phyloP scores from a whole-genome alignment of 1,140 invertebrate genomes.

The Myzus persicae region DNA sequence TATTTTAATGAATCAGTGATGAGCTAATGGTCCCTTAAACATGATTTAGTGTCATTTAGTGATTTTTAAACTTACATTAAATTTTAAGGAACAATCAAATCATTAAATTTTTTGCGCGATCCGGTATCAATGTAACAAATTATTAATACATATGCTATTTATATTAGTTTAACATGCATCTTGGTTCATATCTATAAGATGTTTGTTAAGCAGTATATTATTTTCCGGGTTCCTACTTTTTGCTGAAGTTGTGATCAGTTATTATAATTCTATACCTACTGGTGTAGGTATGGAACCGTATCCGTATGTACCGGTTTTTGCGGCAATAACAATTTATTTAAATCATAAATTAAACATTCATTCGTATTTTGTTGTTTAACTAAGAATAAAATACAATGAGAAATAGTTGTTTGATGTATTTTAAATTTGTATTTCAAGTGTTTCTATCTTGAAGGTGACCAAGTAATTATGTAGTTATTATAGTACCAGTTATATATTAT shows the following conservation, averaged over 20 bases:
- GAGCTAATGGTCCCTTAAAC: neutral
- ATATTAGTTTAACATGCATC: neutral
- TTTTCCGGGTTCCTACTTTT: neutral
- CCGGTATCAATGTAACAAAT: neutral
- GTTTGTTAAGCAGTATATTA: neutral
- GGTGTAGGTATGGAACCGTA: no score
- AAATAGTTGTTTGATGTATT: constrained; percentile 14
- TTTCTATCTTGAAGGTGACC: neutral
- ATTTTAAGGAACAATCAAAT: neutral
- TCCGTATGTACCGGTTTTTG: neutral
- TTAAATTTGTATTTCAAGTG: neutral
- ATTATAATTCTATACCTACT: neutral
- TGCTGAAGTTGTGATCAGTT: neutral
- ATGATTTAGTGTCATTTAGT: neutral
- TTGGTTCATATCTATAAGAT: neutral
- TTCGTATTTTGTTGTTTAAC: neutral
- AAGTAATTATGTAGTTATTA: constrained; percentile 7
- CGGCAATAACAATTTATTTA: neutral
- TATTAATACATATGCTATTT: neutral
- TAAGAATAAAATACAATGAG: neutral
- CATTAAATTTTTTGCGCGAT: neutral
- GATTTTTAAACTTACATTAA: neutral
- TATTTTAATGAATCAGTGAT: neutral
- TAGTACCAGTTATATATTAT: constrained; percentile 8
- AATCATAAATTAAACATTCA: neutral